A percentile compares a stretch with the other conserved stretches of the same genome.
phyloP scores from a whole-genome alignment of 1,140 invertebrate species.

The Anagrus nilaparvatae region DNA sequence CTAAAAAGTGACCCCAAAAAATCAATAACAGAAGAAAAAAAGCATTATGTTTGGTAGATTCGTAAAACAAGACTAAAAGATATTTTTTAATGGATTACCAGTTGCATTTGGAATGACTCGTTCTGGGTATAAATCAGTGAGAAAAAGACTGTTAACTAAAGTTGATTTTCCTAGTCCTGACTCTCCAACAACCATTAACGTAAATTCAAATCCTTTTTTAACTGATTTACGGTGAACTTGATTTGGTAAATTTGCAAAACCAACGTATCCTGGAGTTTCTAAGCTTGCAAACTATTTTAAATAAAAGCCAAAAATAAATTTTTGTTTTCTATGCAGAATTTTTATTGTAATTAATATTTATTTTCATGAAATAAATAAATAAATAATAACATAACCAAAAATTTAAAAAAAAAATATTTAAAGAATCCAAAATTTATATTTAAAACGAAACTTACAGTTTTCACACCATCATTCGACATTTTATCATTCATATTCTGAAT shows the following conservation, averaged over 20 bases:
- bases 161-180: slow-evolving; percentile 97
- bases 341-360: neutral
- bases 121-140: slow-evolving; percentile 90
- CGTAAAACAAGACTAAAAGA: neutral
- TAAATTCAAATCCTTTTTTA: slow-evolving; percentile 97
- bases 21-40: neutral
- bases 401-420: slow-evolving; percentile 10
- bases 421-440: neutral
- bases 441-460: slow-evolving; percentile 29
- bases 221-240: slow-evolving; percentile 94
- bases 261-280: slow-evolving; percentile 80
- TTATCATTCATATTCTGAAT: slow-evolving; percentile 6
- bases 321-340: neutral
- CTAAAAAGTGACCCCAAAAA: slow-evolving; percentile 2
- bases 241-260: slow-evolving; percentile 90
- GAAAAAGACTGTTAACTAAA: slow-evolving; percentile 94
- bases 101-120: slow-evolving; percentile 75
- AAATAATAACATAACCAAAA: slow-evolving; percentile 1
- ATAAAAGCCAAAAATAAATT: slow-evolving; percentile 1
- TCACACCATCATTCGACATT: slow-evolving; percentile 40
- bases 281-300: slow-evolving; percentile 61
- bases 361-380: neutral
- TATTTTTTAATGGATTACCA: slow-evolving; percentile 44
- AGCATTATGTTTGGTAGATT: slow-evolving; percentile 1
- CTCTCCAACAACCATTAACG: slow-evolving; percentile 95